These are phyloP conservation scores for Nannoperca obscura DNA, from an alignment of 2,797 vertebrate genomes.

Conservation along the genomic window DNA sequence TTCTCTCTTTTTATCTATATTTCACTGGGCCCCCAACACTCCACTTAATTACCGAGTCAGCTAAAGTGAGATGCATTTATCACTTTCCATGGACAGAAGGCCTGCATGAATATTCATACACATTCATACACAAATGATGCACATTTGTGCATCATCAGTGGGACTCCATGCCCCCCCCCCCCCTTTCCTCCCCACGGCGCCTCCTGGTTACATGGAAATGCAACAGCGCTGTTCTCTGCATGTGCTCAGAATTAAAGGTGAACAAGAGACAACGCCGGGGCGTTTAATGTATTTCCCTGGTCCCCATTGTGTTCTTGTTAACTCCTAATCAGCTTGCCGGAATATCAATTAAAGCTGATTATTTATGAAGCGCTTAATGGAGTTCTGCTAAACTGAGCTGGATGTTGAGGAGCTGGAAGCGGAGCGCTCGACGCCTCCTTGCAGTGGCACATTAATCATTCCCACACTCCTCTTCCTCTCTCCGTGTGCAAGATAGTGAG, in stretches of 20 bases:
- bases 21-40: constrained; percentile 28
- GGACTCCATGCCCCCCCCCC: not conserved
- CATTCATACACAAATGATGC: too few relatives aligned
- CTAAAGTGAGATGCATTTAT: constrained; percentile 62
- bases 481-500: constrained; percentile 35
- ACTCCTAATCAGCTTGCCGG: constrained; percentile 65
- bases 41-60: constrained; percentile 55
- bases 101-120: constrained; percentile 70
- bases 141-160: constrained; percentile 65
- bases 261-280: constrained; percentile 17
- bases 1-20: constrained; percentile 5
- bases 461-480: constrained; percentile 33
- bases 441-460: constrained; percentile 60
- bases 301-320: constrained; percentile 63
- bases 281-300: constrained; percentile 62
- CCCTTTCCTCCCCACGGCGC: constrained; percentile 30
- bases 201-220: constrained; percentile 48
- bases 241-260: constrained; percentile 23
- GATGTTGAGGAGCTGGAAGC: constrained; percentile 47
- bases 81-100: constrained; percentile 66
- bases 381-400: constrained; percentile 61
- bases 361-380: constrained; percentile 75
- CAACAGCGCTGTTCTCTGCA: constrained; percentile 31
- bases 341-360: constrained; percentile 75
- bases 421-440: constrained; percentile 56